A percentile compares a stretch with the other conserved stretches of the same genome.
Conservation (phyloP, 2,113 vertebrate genomes). For the Ursus arctos region DNA sequence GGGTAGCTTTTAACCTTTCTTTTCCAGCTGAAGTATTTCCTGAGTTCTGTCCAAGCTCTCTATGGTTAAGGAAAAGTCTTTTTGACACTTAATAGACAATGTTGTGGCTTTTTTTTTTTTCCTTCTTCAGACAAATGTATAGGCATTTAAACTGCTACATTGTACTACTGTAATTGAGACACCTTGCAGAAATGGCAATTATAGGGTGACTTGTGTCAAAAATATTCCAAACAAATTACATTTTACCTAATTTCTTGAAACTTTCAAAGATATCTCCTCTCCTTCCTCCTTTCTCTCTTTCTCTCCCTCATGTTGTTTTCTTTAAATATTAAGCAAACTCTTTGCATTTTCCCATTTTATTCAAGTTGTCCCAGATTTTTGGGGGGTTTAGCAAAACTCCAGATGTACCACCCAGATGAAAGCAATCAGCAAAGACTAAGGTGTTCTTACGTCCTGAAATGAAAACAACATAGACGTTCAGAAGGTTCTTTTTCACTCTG, state of each 20-base stretch:
- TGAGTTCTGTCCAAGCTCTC: slow-evolving; percentile 87
- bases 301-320: neutral
- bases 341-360: slow-evolving; percentile 26
- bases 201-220: slow-evolving; percentile 81
- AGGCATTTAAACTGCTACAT: slow-evolving; percentile 81
- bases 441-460: slow-evolving; percentile 1
- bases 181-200: slow-evolving; percentile 80
- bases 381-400: neutral
- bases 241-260: slow-evolving; percentile 77
- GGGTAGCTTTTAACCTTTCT: slow-evolving; percentile 89
- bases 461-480: neutral
- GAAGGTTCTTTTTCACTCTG: slow-evolving; percentile 19
- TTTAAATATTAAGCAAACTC: slow-evolving; percentile 36
- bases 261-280: slow-evolving; percentile 15
- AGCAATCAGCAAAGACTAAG: neutral
- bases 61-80: slow-evolving; percentile 85
- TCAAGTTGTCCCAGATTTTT: neutral
- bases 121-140: slow-evolving; percentile 83
- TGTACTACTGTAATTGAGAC: slow-evolving; percentile 83
- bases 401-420: neutral
- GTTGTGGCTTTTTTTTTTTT: slow-evolving; percentile 72
- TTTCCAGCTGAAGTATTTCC: slow-evolving; percentile 88
- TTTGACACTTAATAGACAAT: slow-evolving; percentile 89
- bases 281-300: too few species aligned
- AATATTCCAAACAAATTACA: slow-evolving; percentile 78